phyloP scores from a whole-genome alignment of 2,113 vertebrate genomes.

The Alligator mississippiensis region DNA sequence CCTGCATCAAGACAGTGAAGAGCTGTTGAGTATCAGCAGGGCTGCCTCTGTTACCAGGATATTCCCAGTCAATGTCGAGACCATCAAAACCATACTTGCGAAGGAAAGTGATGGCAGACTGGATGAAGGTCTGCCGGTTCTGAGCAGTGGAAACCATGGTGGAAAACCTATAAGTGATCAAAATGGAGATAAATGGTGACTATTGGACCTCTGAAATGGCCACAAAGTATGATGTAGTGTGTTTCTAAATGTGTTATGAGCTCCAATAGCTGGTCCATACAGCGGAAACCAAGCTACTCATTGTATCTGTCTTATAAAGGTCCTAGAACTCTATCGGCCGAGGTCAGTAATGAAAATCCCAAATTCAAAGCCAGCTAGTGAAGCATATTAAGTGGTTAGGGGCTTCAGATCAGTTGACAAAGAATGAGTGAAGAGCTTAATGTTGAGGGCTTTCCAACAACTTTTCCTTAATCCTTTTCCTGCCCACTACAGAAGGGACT shows the following conservation, averaged over 20 bases:
- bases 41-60: slow-evolving; percentile 75
- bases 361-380: background rate
- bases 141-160: slow-evolving; percentile 69
- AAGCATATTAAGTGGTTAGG: background rate
- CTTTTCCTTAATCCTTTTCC: no score
- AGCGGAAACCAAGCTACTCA: background rate
- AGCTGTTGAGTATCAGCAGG: slow-evolving; percentile 66
- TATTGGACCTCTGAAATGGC: background rate
- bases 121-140: slow-evolving; percentile 71
- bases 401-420: background rate
- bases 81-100: slow-evolving; percentile 75
- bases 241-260: background rate
- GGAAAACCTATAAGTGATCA: slow-evolving; percentile 61
- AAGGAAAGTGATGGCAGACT: slow-evolving; percentile 72
- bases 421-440: background rate
- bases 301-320: background rate
- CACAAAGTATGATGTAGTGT: background rate
- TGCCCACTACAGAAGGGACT: no score
- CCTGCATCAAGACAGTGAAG: slow-evolving; percentile 75
- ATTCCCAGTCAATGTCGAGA: slow-evolving; percentile 79
- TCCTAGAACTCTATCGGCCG: background rate
- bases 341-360: background rate
- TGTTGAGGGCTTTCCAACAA: no score
- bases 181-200: background rate
- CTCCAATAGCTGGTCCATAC: background rate